Evolutionary conservation across 1,140 invertebrate species (phyloP), one percentile per base, ranked within the genome.

Genomic region (Bemisia tabaci): DNA sequence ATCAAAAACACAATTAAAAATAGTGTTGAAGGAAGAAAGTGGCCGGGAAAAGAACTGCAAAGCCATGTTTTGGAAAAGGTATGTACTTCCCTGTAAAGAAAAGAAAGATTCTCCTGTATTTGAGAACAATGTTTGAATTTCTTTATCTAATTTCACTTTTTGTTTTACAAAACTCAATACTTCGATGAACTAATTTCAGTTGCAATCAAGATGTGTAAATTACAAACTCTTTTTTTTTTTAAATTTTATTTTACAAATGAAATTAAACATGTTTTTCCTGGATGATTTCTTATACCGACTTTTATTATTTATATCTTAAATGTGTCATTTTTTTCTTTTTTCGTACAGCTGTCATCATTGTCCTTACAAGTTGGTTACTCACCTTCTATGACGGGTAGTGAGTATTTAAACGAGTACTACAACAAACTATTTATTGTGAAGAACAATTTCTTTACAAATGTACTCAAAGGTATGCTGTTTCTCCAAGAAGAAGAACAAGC

Each of bases 341-440:
- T 67, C 64, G 77, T 77, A 25, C 68, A 84, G 82, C 67, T 84
- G 39, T 70, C 75, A 12, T 74, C 75, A 1, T 71, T 83, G 62
- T 68, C 72, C 1, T 25, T 84, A 17, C 80, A 83, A 73, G 74
- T 84, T 25, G 83, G 83, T 0, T 77, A 82, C 59, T 80, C 82
- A 12, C 74, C 78, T 12, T 72, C 73, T 27, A 73, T 81, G 67
- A 71, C 76, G 26, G 74, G 79, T 60, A 67, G 73, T 1, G 68
- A 72, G 2, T 79, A 78, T 62, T 68, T 82, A 0, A 79, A 82
- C 62, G 72, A 77, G 11, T 77, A 79, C 66, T 82, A 82, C 71
- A 73, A 69, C 5, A 70, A 75, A 24, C 71, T 83, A 60, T 77
- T 73, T 22, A 73, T 82, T 22, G 77, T 81, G 64, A 81, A 78